Conservation (phyloP, 1,140 invertebrate genomes). For the Drosophila kohkoa region DNA sequence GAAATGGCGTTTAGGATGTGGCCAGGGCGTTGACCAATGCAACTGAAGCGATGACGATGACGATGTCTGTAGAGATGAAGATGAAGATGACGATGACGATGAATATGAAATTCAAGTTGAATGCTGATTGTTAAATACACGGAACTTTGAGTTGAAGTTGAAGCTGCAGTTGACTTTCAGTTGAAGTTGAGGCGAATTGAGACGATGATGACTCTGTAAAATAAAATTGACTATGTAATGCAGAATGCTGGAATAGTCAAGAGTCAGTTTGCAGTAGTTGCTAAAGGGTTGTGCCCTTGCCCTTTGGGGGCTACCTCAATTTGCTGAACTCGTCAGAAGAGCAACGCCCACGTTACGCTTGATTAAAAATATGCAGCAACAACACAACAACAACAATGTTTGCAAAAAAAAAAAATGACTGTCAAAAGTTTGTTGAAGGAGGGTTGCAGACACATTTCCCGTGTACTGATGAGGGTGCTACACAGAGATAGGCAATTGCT, state of each 20-base stretch:
- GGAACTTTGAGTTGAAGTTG: conserved; percentile 19
- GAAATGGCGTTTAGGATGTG: conserved; percentile 56
- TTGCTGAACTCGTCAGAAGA: conserved; percentile 34
- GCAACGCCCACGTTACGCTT: conserved; percentile 58
- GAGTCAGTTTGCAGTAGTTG: conserved; percentile 24
- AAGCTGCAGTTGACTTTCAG: conserved; percentile 10
- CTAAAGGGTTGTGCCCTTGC: conserved; percentile 32
- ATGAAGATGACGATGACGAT: conserved; percentile 7
- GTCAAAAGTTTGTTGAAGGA: conserved; percentile 24
- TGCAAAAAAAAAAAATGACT: conserved; percentile 10
- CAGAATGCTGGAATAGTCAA: conserved; percentile 6
- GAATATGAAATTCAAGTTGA: conserved; percentile 25
- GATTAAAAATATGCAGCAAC: conserved; percentile 62
- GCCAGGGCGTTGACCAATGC: conserved; percentile 71
- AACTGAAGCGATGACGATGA: conserved; percentile 54
- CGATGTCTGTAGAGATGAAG: conserved; percentile 5
- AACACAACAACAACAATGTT: conserved; percentile 18
- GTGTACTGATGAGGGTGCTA: conserved; percentile 43
- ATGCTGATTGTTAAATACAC: conserved; percentile 2
- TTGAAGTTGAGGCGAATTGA: conserved; percentile 16
- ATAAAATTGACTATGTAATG: conserved; percentile 24
- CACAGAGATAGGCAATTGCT: conserved; percentile 15
- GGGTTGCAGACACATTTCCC: conserved; percentile 51
- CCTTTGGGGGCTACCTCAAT: conserved; percentile 36
- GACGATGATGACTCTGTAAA: conserved; percentile 42